Evolutionary conservation across 2,888 invertebrate genomes (phyloP), one percentile per base, ranked within the genome.

Genomic region (Malthinus seriepunctatus): DNA sequence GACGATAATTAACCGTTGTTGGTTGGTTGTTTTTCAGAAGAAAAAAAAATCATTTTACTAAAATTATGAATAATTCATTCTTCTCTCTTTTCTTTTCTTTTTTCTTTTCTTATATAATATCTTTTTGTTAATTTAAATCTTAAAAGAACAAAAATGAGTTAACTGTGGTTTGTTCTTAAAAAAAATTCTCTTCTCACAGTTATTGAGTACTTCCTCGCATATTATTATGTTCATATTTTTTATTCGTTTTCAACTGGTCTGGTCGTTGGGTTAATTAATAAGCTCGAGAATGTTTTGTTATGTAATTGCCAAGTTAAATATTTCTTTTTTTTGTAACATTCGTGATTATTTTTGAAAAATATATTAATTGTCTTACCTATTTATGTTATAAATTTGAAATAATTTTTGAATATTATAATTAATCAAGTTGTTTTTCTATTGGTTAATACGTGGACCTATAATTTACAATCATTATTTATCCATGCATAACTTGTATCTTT

Each of bases 141-240:
- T 14, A 42, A 42, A 42, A 42, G 15, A n/a, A 23, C 39, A 14
- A 42, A 42, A 15, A 15, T 42, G 39, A 42, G 23, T 42, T 46
- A 46, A 46, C 46, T 46, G 46, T 46, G 46, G 8, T 46, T 46
- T 46, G 46, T 46, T 46, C 46, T 32, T 45, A 12, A 10, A 32
- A 45, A 45, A 32, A 32, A 12, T 33, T 46, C 37, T 31, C 32
- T 46, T 46, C 46, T 46, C 46, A 46, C 46, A 46, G 46, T 44
- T 44, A 23, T 14, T 44, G 14, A n/a, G 14, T 8, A 44, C 9
- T 32, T 46, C 12, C 46, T 46, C 32, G n/a, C 15, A 23, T 23
- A 23, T 23, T 23, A 23, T 23, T 23, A 23, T 42, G 14, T 37
- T 10, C 15, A 8, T 15, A 9, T 15, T 14, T 42, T 42, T 42